Evolutionary conservation across 2,113 vertebrate species (phyloP).

Genomic region (Lagopus muta): DNA sequence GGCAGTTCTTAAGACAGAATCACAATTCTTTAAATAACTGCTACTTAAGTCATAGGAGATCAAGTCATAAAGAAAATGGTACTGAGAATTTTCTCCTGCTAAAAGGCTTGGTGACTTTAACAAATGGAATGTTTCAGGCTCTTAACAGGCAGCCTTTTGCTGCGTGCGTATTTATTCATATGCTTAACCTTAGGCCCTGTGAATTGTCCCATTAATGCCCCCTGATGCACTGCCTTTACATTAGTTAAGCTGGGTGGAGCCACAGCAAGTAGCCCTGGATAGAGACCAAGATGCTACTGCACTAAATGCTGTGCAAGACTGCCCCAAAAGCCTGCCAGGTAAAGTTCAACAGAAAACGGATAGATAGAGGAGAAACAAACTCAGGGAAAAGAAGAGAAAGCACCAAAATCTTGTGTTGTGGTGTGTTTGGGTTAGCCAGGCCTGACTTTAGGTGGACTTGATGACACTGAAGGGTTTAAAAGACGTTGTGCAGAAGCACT

Average conservation of each 20-base stretch:
- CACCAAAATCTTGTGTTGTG: not conserved
- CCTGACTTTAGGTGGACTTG: not conserved
- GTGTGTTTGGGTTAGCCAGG: not conserved
- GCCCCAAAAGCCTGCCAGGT: not conserved
- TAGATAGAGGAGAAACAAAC: not conserved
- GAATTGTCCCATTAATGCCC: not conserved
- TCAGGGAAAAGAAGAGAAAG: not conserved
- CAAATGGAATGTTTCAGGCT: not conserved
- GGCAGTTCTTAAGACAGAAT: not conserved
- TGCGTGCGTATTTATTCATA: constrained; percentile 27
- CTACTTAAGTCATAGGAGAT: not conserved
- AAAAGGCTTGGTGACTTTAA: constrained; percentile 4
- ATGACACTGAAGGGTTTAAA: not conserved
- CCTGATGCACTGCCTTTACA: not conserved
- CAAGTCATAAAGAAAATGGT: constrained; percentile 21
- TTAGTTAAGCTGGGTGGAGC: not conserved
- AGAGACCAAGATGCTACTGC: not conserved
- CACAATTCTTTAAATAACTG: not conserved
- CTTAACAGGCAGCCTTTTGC: not conserved
- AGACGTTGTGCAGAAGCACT: not conserved
- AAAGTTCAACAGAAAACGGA: not conserved
- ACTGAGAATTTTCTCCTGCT: not conserved
- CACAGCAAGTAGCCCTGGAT: not conserved
- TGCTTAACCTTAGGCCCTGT: constrained; percentile 28
- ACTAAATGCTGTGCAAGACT: not conserved